phyloP scores from a whole-genome alignment of 2,113 vertebrate species.

The Monopterus albus region DNA sequence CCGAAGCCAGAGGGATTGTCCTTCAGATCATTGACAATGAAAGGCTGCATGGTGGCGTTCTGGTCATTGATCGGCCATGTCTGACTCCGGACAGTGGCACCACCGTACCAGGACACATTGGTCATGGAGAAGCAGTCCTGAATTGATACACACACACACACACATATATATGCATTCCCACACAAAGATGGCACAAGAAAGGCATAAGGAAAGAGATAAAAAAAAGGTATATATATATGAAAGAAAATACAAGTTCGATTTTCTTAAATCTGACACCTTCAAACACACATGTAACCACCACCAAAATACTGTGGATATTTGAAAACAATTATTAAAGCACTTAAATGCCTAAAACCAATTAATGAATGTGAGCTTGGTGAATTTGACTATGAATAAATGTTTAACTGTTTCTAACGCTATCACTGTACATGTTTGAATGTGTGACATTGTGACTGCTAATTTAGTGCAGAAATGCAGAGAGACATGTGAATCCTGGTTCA shows the following conservation, averaged over 20 bases:
- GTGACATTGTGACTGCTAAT: neutral
- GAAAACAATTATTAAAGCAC: too few species aligned
- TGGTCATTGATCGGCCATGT: constrained; percentile 88
- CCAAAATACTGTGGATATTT: neutral
- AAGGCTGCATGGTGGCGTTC: constrained; percentile 83
- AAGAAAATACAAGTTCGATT: too few species aligned
- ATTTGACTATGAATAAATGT: too few species aligned
- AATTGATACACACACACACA: neutral
- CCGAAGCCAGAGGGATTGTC: constrained; percentile 83
- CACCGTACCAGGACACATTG: constrained; percentile 92
- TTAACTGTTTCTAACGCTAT: neutral
- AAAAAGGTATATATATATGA: too few species aligned
- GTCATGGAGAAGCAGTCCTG: constrained; percentile 94
- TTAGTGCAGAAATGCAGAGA: neutral
- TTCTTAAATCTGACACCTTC: too few species aligned
- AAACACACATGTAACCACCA: neutral
- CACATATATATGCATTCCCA: neutral
- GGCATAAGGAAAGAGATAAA: too few species aligned
- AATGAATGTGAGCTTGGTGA: too few species aligned
- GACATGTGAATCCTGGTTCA: constrained; percentile 5
- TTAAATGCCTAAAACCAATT: too few species aligned
- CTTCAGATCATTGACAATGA: constrained; percentile 81
- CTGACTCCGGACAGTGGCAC: constrained; percentile 81
- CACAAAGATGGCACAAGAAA: too few species aligned
- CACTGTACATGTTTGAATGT: neutral